Evolutionary conservation across 2,113 vertebrate genomes (phyloP).

Genomic region (Petaurus breviceps): DNA sequence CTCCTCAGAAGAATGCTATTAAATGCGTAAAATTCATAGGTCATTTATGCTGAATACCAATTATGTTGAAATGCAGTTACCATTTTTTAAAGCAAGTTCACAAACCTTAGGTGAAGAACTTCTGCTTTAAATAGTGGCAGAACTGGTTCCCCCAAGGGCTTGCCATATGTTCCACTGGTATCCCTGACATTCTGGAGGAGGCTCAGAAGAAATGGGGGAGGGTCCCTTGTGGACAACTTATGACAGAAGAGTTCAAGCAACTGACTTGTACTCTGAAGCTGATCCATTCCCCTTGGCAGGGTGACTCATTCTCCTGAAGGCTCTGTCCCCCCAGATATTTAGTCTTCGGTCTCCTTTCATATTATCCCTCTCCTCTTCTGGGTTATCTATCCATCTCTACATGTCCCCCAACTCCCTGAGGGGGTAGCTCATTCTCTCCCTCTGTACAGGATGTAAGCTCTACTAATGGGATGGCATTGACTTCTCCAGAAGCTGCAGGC

Average conservation of each 20-base stretch:
- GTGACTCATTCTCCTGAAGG: background rate
- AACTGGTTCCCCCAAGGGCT: background rate
- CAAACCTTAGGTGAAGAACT: background rate
- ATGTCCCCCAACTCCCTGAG: background rate
- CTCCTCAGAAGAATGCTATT: background rate
- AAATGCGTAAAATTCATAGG: background rate
- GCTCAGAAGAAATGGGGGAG: background rate
- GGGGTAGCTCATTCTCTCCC: background rate
- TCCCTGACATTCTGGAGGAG: background rate
- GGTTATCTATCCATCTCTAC: background rate
- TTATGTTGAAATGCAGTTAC: background rate
- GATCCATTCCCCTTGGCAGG: fast-evolving
- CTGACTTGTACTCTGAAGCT: fast-evolving
- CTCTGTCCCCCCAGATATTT: background rate
- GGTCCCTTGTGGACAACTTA: background rate
- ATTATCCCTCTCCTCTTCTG: background rate
- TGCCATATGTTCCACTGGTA: background rate
- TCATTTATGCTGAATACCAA: background rate
- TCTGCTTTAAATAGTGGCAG: background rate
- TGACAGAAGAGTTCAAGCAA: background rate
- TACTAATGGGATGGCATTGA: background rate
- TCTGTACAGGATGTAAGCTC: background rate
- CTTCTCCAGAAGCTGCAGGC: background rate
- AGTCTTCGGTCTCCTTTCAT: background rate
- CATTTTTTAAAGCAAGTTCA: background rate